Percentiles rank a stretch among this genome's conserved stretches.
Evolutionary conservation across 2,888 invertebrate genomes (phyloP).

Genomic region (Ornithoptera alexandrae): DNA sequence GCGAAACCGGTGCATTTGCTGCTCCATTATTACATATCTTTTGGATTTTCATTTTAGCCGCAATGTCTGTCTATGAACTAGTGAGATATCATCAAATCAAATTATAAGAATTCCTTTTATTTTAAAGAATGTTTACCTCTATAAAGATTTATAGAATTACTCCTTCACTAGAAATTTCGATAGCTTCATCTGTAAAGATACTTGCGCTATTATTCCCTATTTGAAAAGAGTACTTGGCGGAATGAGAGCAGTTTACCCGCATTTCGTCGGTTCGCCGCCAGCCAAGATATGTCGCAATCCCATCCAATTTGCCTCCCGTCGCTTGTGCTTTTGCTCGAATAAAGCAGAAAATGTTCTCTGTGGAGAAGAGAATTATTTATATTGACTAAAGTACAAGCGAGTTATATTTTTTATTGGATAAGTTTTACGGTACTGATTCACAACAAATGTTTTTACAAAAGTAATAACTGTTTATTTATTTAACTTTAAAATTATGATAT

Average conservation of each 20-base stretch:
- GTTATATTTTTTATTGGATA: constrained; percentile 36
- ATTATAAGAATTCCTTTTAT: background rate
- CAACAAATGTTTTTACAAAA: background rate
- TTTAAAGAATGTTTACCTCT: background rate
- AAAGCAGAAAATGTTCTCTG: constrained; percentile 71
- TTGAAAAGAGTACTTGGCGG: constrained; percentile 55
- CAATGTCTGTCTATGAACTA: constrained; percentile 38
- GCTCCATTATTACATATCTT: constrained; percentile 41
- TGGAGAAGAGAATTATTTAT: constrained; percentile 67
- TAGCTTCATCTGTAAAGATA: constrained; percentile 52
- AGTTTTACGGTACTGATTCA: constrained; percentile 26
- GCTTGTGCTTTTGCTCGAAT: constrained; percentile 66
- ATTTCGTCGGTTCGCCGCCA: constrained; percentile 68
- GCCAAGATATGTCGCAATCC: constrained; percentile 75
- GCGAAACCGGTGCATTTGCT: constrained; percentile 38
- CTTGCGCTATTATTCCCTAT: constrained; percentile 51
- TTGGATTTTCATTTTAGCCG: constrained; percentile 37
- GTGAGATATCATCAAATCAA: constrained; percentile 34
- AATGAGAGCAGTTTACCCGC: constrained; percentile 69
- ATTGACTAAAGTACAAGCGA: constrained; percentile 51
- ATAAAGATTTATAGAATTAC: background rate
- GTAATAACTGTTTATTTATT: background rate
- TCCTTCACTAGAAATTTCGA: background rate
- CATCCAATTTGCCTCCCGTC: constrained; percentile 74
- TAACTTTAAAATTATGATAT: background rate